Percentiles rank a stretch among this genome's conserved stretches.
These are phyloP conservation scores for Battus philenor DNA, from an alignment of 1,140 invertebrate genomes.

Conservation along the genomic window DNA sequence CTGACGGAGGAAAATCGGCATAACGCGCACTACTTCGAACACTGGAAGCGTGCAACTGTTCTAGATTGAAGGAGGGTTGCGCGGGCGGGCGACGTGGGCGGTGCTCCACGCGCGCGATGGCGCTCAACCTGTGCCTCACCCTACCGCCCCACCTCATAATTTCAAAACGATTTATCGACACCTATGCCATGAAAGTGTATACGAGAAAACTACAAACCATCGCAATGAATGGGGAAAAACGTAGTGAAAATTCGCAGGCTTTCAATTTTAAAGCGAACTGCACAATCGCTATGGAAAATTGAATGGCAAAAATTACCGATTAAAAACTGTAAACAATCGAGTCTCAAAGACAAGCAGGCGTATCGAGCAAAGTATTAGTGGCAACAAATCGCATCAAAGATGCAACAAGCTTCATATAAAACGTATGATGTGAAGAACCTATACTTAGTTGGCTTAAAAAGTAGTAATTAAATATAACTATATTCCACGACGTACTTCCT, in stretches of 20 bases:
- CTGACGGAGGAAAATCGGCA: conserved; percentile 52
- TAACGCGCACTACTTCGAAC: conserved; percentile 56
- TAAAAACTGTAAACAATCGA: background rate
- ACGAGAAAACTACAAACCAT: conserved; percentile 14
- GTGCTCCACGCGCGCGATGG: conserved; percentile 41
- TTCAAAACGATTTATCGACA: conserved; percentile 58
- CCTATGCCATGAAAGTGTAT: conserved; percentile 30
- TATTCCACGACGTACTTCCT: too few relatives aligned
- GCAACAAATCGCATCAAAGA: background rate
- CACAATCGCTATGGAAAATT: background rate
- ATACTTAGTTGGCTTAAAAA: too few relatives aligned
- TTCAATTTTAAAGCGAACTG: background rate
- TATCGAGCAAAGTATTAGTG: background rate
- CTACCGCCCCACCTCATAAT: conserved; percentile 51
- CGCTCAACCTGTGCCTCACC: conserved; percentile 46
- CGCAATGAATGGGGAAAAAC: conserved; percentile 1
- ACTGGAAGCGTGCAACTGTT: conserved; percentile 62
- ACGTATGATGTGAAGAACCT: too few relatives aligned
- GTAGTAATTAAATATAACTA: too few relatives aligned
- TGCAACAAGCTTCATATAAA: too few relatives aligned
- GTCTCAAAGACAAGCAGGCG: background rate
- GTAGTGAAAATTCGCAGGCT: conserved; percentile 21
- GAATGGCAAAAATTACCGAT: background rate
- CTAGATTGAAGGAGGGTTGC: conserved; percentile 21
- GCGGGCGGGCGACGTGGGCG: conserved; percentile 27